Percentiles rank a stretch among this genome's conserved stretches.
phyloP scores from a whole-genome alignment of 30 jellyfish, hydroid and myxozoan species.

The Hydractinia symbiolongicarpus region DNA sequence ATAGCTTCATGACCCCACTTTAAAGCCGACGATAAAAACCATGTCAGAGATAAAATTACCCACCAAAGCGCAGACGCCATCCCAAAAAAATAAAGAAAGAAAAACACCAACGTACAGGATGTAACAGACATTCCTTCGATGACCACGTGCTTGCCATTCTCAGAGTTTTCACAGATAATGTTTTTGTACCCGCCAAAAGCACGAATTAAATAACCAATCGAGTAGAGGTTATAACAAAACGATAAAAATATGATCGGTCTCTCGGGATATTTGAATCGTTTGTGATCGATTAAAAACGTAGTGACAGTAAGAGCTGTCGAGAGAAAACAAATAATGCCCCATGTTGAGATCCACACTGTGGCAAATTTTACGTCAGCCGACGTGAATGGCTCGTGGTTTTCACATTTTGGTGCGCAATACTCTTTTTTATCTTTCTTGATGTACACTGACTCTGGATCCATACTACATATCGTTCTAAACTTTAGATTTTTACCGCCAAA shows the following conservation, averaged over 20 bases:
- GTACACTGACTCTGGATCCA: conserved; percentile 47
- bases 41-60: conserved; percentile 74
- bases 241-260: conserved; percentile 83
- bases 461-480: neutral
- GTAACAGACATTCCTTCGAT: conserved; percentile 73
- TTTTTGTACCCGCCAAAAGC: conserved; percentile 71
- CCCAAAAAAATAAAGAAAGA: conserved; percentile 62
- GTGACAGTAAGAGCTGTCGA: conserved; percentile 76
- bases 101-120: conserved; percentile 62
- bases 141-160: conserved; percentile 48
- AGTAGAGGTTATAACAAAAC: conserved; percentile 72
- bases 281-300: conserved; percentile 64
- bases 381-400: conserved; percentile 43
- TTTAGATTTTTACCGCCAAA: neutral
- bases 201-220: conserved; percentile 65
- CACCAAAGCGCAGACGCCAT: conserved; percentile 97
- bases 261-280: conserved; percentile 82
- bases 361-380: conserved; percentile 49
- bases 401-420: conserved; percentile 67
- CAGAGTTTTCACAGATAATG: conserved; percentile 45
- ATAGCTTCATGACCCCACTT: conserved; percentile 98
- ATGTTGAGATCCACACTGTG: conserved; percentile 62
- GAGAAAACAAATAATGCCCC: conserved; percentile 76
- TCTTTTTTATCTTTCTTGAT: conserved; percentile 46
- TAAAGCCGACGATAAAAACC: conserved; percentile 88